Evolutionary conservation across 2,113 vertebrate genomes (phyloP).

Genomic region (Gyps fulvus): DNA sequence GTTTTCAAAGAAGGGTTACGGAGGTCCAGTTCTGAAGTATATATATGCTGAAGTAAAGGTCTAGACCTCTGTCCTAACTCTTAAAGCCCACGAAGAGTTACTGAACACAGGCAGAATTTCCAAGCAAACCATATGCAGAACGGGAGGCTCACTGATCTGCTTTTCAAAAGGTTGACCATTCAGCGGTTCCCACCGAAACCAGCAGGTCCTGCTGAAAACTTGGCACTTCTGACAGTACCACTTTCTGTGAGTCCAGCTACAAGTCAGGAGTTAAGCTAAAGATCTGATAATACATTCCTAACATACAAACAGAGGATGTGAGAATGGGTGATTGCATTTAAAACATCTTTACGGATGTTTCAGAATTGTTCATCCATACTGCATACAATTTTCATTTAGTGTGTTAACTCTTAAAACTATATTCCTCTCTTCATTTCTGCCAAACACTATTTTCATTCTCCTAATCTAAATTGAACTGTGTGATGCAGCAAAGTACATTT

Average conservation of each 20-base stretch:
- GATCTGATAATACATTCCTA: background rate
- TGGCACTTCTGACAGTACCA: background rate
- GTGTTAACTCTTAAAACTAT: background rate
- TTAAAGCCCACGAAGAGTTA: background rate
- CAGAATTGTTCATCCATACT: background rate
- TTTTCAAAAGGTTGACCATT: background rate
- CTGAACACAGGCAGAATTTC: background rate
- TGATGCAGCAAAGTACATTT: conserved; percentile 27
- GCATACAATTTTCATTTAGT: background rate
- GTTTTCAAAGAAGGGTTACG: background rate
- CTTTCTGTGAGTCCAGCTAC: background rate
- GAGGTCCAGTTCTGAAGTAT: background rate
- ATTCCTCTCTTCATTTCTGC: background rate
- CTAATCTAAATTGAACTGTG: conserved; percentile 43
- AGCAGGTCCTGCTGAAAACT: background rate
- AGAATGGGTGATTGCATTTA: background rate
- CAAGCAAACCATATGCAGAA: background rate
- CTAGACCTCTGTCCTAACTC: background rate
- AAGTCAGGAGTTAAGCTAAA: background rate
- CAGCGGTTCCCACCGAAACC: background rate
- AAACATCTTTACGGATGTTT: background rate
- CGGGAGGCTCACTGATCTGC: background rate
- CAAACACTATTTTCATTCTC: background rate
- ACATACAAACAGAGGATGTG: background rate
- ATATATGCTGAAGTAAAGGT: background rate